Conservation (phyloP, 2,888 invertebrate species). For the Thereva unica region DNA sequence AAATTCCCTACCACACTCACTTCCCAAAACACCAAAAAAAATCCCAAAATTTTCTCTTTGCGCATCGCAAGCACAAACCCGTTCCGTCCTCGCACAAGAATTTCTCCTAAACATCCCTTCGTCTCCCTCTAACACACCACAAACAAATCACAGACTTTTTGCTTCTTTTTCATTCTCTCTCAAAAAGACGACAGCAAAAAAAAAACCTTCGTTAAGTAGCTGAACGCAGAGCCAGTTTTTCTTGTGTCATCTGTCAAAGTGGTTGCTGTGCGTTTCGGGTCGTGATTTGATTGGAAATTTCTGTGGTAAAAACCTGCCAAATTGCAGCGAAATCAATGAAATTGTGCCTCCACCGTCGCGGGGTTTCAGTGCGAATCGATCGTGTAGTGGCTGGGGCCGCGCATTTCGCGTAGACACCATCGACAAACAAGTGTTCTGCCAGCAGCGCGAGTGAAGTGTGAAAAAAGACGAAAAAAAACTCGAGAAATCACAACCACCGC, state of each 20-base stretch:
- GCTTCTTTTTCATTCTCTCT: background rate
- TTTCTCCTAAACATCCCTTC: background rate
- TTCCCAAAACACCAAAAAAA: too few species aligned
- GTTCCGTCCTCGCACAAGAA: background rate
- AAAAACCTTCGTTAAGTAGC: conserved; percentile 16
- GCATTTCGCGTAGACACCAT: too few species aligned
- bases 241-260: conserved; percentile 34
- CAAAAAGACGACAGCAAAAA: conserved; percentile 2
- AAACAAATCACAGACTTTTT: too few species aligned
- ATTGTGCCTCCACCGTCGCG: too few species aligned
- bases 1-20: too few species aligned
- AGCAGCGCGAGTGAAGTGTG: background rate
- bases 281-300: conserved; percentile 22
- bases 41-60: background rate
- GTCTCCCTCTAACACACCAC: too few species aligned
- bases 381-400: too few species aligned
- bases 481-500: conserved; percentile 6
- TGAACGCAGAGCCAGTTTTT: conserved; percentile 19
- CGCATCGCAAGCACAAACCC: background rate
- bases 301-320: background rate
- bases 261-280: conserved; percentile 19
- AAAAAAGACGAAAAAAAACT: conserved; percentile 2
- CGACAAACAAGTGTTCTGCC: background rate
- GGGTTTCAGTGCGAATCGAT: too few species aligned
- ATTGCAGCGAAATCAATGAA: too few species aligned